Conservation (phyloP, 2,113 vertebrate species). For the Podarcis muralis region DNA sequence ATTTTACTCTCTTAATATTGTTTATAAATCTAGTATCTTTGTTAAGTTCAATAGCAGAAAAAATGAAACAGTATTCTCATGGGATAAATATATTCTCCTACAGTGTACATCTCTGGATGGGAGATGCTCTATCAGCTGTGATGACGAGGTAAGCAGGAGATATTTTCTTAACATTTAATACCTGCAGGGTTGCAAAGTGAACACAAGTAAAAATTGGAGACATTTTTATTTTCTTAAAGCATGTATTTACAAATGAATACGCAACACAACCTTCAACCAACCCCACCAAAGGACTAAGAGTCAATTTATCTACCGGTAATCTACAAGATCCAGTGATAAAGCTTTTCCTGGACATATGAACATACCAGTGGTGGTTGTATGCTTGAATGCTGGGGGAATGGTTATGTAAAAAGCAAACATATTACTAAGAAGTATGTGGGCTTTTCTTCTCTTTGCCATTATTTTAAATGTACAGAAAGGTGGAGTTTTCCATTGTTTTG, state of each 20-base stretch:
- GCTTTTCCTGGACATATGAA: too few species aligned
- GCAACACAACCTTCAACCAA: too few species aligned
- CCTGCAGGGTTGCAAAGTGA: background rate
- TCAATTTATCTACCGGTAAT: too few species aligned
- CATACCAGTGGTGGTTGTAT: too few species aligned
- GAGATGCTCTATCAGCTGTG: slow-evolving; percentile 95
- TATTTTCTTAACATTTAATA: background rate
- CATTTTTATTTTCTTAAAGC: too few species aligned
- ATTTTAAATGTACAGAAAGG: background rate
- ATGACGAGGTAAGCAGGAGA: slow-evolving; percentile 86
- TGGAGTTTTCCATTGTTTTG: background rate
- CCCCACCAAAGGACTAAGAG: too few species aligned
- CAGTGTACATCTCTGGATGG: slow-evolving; percentile 95
- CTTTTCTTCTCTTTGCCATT: background rate
- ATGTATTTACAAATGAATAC: too few species aligned
- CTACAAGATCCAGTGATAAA: too few species aligned
- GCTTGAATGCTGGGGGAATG: too few species aligned
- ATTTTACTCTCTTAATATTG: background rate
- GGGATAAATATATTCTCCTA: background rate
- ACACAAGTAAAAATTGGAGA: background rate
- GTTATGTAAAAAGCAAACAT: background rate
- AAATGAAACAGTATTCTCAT: background rate
- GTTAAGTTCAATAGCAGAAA: background rate
- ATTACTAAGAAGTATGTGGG: background rate
- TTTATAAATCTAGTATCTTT: background rate